phyloP scores from a whole-genome alignment of 2,113 vertebrate species.

The Poecile atricapillus region DNA sequence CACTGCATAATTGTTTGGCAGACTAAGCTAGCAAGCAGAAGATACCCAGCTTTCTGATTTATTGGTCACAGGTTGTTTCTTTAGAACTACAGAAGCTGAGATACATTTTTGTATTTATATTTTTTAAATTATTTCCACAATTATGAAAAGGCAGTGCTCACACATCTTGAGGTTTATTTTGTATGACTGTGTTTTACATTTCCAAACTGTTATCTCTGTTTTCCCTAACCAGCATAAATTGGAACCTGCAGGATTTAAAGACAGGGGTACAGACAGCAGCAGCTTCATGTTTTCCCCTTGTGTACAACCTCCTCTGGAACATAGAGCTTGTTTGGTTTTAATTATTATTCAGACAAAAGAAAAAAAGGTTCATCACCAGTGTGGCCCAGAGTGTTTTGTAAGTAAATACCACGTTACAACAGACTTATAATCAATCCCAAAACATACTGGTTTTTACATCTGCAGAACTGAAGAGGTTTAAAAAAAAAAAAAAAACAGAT shows the following conservation, averaged over 20 bases:
- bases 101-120: not conserved
- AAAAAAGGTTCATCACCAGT: not conserved
- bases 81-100: not conserved
- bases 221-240: not conserved
- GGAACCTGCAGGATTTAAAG: not conserved
- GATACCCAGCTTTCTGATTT: constrained; percentile 61
- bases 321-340: not conserved
- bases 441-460: not conserved
- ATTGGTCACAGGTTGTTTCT: constrained; percentile 65
- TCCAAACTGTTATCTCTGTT: not conserved
- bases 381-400: constrained; percentile 42
- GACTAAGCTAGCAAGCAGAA: constrained; percentile 4
- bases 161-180: not conserved
- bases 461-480: not conserved
- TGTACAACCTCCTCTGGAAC: not conserved
- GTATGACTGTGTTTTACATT: not conserved
- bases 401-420: constrained; percentile 33
- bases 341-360: constrained; percentile 32
- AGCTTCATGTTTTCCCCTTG: not conserved
- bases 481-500: not conserved
- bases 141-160: not conserved
- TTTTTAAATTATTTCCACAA: not conserved
- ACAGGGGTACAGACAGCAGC: not conserved
- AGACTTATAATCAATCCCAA: constrained; percentile 27
- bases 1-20: constrained; percentile 74